These are phyloP conservation scores for Gari tellinella DNA, from an alignment of 2,888 invertebrate genomes.

Conservation along the genomic window DNA sequence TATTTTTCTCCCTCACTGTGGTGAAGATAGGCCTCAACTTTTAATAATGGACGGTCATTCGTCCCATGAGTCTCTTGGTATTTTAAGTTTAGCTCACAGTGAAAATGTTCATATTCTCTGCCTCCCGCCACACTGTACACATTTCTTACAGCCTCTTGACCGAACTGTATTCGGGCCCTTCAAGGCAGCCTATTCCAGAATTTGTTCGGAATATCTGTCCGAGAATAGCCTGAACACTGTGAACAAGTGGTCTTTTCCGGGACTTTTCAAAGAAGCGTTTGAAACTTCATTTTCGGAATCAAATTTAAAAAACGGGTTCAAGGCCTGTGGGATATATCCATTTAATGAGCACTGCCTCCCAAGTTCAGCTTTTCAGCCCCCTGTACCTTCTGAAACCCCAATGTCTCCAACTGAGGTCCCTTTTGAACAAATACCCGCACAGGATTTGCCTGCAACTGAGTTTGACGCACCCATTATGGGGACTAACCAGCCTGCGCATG, in stretches of 20 bases:
- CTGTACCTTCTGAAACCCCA: neutral
- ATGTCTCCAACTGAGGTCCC: neutral
- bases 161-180: constrained; percentile 10
- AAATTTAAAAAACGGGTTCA: constrained; percentile 38
- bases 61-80: constrained; percentile 54
- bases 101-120: constrained; percentile 30
- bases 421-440: neutral
- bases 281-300: constrained; percentile 20
- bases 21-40: constrained; percentile 51
- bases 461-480: too few relatives aligned
- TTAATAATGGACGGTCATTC: constrained; percentile 56
- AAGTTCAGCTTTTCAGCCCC: neutral
- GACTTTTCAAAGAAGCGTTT: constrained; percentile 30
- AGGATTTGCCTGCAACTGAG: too few relatives aligned
- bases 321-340: constrained; percentile 36
- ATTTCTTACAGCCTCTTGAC: constrained; percentile 16
- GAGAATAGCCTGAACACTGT: constrained; percentile 4
- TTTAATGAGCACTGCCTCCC: constrained; percentile 7
- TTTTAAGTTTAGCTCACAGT: constrained; percentile 51
- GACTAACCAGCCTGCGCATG: neutral
- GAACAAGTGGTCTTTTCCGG: constrained; percentile 45
- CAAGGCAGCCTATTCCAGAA: neutral
- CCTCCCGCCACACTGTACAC: constrained; percentile 40
- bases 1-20: constrained; percentile 58
- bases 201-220: constrained; percentile 7